Percentiles rank a stretch among this genome's conserved stretches.
Evolutionary conservation across 2,113 vertebrate genomes (phyloP).

Genomic region (Henicopernis longicauda): DNA sequence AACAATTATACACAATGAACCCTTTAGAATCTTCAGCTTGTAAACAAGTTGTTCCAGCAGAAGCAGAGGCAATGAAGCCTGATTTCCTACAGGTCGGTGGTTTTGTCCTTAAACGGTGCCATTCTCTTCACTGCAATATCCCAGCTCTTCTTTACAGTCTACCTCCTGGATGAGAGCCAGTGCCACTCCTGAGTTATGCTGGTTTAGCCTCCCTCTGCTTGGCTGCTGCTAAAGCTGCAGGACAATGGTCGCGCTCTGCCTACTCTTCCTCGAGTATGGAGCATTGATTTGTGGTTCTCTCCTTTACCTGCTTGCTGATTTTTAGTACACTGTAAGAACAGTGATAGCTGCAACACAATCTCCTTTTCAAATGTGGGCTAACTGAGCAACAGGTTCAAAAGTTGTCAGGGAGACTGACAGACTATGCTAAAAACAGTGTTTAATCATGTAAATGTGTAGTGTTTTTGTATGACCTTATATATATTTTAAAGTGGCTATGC

Average conservation of each 20-base stretch:
- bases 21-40: background rate
- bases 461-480: background rate
- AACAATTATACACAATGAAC: background rate
- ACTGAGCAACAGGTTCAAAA: background rate
- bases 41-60: background rate
- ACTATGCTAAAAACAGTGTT: background rate
- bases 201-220: background rate
- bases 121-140: background rate
- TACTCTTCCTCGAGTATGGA: background rate
- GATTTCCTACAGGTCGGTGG: background rate
- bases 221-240: background rate
- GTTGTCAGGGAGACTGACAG: background rate
- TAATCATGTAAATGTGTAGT: background rate
- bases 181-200: fast-evolving
- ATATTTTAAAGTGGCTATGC: background rate
- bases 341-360: background rate
- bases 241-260: background rate
- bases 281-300: background rate
- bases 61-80: background rate
- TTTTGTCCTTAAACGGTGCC: background rate
- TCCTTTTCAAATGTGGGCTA: background rate
- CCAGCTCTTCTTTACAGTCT: background rate
- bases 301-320: background rate
- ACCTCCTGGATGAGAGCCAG: background rate
- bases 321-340: background rate